These are phyloP conservation scores for Rhabdornis inornatus DNA, from an alignment of 2,113 vertebrate genomes.

Conservation along the genomic window DNA sequence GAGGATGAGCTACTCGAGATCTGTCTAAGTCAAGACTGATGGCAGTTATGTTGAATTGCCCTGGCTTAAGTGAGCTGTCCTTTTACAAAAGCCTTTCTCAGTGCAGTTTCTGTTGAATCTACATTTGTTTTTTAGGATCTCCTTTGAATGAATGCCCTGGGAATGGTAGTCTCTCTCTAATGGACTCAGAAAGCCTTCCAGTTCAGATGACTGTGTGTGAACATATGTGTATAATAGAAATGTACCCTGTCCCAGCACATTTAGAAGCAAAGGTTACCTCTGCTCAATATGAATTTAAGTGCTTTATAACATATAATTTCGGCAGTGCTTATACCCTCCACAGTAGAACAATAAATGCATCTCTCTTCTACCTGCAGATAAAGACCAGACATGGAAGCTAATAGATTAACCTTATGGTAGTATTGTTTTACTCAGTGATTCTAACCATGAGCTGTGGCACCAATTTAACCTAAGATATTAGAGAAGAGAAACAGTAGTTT, in stretches of 20 bases:
- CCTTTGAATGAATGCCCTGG: neutral
- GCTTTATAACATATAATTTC: neutral
- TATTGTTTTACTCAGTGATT: neutral
- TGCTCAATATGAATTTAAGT: neutral
- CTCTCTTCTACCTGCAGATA: neutral
- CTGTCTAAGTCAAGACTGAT: too few relatives aligned
- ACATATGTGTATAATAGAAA: neutral
- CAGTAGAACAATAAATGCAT: neutral
- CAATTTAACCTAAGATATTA: neutral
- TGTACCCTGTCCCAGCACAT: neutral
- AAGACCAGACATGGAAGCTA: neutral
- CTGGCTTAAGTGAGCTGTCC: neutral
- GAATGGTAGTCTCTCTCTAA: neutral
- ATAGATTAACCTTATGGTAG: neutral
- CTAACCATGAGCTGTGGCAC: neutral
- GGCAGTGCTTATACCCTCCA: neutral
- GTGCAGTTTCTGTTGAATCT: neutral
- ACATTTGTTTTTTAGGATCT: neutral
- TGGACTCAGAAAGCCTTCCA: neutral
- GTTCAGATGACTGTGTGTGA: neutral
- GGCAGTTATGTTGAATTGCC: too few relatives aligned
- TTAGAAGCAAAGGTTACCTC: neutral
- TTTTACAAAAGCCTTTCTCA: neutral
- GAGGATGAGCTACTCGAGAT: neutral
- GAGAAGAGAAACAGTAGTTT: neutral